phyloP scores from a whole-genome alignment of 2,797 vertebrate genomes.

The Cirrhinus mrigala region DNA sequence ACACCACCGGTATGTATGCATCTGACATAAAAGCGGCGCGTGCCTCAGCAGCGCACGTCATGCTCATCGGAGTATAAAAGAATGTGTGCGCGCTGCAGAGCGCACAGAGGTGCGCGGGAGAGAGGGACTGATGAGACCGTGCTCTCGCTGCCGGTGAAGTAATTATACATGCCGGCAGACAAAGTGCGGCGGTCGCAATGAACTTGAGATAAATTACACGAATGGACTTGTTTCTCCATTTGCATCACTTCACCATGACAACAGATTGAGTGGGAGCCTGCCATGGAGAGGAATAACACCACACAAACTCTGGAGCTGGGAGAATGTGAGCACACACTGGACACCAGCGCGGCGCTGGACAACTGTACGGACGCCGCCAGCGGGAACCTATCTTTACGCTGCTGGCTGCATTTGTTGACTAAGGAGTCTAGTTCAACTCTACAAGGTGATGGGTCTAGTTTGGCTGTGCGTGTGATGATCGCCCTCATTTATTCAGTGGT shows the following conservation, averaged over 20 bases:
- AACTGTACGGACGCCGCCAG: slow-evolving; percentile 67
- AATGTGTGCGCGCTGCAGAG: slow-evolving; percentile 59
- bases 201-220: slow-evolving; percentile 18
- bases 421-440: slow-evolving; percentile 76
- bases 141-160: slow-evolving; percentile 3
- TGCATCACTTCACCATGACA: slow-evolving; percentile 3
- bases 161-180: too few relatives aligned
- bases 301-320: slow-evolving; percentile 71
- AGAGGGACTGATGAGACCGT: slow-evolving; percentile 37
- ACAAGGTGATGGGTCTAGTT: slow-evolving; percentile 76
- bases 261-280: slow-evolving; percentile 57
- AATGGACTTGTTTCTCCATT: not conserved
- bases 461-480: slow-evolving; percentile 78
- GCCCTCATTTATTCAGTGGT: slow-evolving; percentile 82
- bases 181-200: not conserved
- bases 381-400: slow-evolving; percentile 79
- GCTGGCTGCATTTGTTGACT: slow-evolving; percentile 80
- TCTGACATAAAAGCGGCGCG: slow-evolving; percentile 7
- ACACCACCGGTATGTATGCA: not conserved
- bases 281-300: slow-evolving; percentile 76
- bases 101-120: slow-evolving; percentile 57
- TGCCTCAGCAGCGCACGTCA: slow-evolving; percentile 49
- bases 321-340: slow-evolving; percentile 70
- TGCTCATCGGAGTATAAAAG: slow-evolving; percentile 73
- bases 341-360: slow-evolving; percentile 65